phyloP scores from a whole-genome alignment of 1,140 invertebrate species.

The Branchinecta lindahli region DNA sequence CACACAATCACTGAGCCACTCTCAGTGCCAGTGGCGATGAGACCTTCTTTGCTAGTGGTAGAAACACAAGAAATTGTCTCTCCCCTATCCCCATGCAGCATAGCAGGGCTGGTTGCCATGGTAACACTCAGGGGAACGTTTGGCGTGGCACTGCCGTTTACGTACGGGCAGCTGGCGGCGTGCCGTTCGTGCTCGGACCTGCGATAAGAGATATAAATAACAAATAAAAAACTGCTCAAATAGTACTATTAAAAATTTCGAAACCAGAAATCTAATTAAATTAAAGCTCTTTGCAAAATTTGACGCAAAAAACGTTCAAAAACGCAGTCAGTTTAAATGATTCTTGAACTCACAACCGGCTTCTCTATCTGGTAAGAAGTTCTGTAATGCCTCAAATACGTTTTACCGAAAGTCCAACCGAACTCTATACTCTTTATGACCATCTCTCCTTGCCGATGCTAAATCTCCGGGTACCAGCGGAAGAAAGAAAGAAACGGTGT shows the following conservation, averaged over 20 bases:
- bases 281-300: not conserved
- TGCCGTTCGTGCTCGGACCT: constrained; percentile 88
- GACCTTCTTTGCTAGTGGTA: constrained; percentile 43
- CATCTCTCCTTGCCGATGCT: too few relatives aligned
- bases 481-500: too few relatives aligned
- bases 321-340: too few relatives aligned
- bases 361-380: too few relatives aligned
- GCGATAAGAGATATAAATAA: constrained; percentile 13
- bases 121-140: constrained; percentile 84
- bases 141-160: constrained; percentile 83
- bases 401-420: too few relatives aligned
- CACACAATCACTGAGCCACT: constrained; percentile 47
- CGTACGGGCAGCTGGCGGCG: constrained; percentile 78
- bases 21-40: constrained; percentile 41
- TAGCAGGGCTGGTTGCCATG: constrained; percentile 68
- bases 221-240: constrained; percentile 13
- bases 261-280: constrained; percentile 7
- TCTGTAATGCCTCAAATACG: too few relatives aligned
- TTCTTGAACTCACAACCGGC: not conserved
- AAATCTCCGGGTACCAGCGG: too few relatives aligned
- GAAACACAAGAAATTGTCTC: constrained; percentile 50
- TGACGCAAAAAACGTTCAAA: too few relatives aligned
- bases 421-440: too few relatives aligned
- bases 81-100: constrained; percentile 35
- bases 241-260: not conserved